Percentiles rank a stretch among this genome's conserved stretches.
Conservation (phyloP, 64 coral and sea anemone species). For the Montipora cactus region DNA sequence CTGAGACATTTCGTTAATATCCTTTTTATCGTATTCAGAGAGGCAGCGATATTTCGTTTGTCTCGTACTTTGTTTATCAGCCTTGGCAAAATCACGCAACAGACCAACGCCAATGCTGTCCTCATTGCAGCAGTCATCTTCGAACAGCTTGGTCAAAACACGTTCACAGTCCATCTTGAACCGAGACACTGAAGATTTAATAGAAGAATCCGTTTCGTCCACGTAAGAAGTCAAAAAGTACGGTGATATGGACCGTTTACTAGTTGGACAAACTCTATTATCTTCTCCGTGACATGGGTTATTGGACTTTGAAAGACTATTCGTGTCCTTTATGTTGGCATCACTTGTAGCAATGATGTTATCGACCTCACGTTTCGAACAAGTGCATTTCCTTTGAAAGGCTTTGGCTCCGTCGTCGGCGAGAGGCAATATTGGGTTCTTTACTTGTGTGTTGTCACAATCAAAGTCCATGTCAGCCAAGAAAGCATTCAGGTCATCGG, state of each 20-base stretch:
- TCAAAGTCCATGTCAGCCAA: slow-evolving; percentile 38
- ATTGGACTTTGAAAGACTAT: not conserved
- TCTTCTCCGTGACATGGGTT: too few relatives aligned
- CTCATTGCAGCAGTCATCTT: not conserved
- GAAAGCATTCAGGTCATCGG: slow-evolving; percentile 25
- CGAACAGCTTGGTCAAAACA: not conserved
- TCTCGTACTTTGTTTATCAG: not conserved
- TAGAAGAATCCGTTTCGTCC: not conserved
- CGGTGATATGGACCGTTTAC: not conserved
- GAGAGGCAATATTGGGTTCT: not conserved
- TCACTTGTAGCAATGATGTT: not conserved
- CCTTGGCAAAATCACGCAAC: not conserved
- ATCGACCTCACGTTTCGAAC: not conserved
- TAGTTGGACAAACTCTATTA: not conserved
- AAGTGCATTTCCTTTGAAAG: not conserved
- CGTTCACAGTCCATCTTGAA: not conserved
- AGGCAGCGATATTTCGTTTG: not conserved
- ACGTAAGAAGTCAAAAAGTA: not conserved
- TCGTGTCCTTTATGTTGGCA: not conserved
- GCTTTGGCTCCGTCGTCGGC: too few relatives aligned
- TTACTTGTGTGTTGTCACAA: not conserved
- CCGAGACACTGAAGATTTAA: not conserved
- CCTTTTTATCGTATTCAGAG: not conserved
- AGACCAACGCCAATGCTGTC: not conserved
- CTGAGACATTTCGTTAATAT: not conserved